These are phyloP conservation scores for Malurus cyaneus DNA, from an alignment of 2,113 vertebrate genomes.

Conservation along the genomic window DNA sequence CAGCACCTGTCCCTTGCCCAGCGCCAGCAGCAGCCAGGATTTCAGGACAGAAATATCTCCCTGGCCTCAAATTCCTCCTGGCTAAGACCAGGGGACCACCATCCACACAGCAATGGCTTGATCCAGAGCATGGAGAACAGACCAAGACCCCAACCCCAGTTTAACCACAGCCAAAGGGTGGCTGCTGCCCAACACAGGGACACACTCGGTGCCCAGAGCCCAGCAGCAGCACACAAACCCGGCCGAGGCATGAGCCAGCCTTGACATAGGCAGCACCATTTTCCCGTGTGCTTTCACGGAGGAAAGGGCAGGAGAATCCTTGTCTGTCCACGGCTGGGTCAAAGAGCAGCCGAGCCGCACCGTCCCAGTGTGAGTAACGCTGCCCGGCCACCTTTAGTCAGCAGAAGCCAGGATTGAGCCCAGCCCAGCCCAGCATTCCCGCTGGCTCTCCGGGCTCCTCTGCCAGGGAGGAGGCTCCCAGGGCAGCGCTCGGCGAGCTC, in stretches of 20 bases:
- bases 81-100: background rate
- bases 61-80: background rate
- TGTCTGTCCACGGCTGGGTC: rapidly evolving
- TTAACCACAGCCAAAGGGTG: rapidly evolving
- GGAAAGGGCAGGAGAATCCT: background rate
- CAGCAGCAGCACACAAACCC: rapidly evolving
- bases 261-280: background rate
- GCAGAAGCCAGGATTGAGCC: background rate
- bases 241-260: rapidly evolving
- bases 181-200: background rate
- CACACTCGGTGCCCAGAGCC: rapidly evolving
- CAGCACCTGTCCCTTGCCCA: background rate
- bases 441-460: background rate
- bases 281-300: background rate
- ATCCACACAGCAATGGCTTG: rapidly evolving
- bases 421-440: background rate
- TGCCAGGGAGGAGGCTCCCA: background rate
- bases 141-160: background rate
- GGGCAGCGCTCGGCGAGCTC: background rate
- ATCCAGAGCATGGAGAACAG: background rate
- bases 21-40: background rate
- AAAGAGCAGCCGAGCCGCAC: background rate
- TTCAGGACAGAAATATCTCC: background rate
- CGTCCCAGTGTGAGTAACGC: background rate
- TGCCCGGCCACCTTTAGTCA: background rate